Conservation (phyloP, 2,797 vertebrate species). For the Amblyopsis hoosieri region DNA sequence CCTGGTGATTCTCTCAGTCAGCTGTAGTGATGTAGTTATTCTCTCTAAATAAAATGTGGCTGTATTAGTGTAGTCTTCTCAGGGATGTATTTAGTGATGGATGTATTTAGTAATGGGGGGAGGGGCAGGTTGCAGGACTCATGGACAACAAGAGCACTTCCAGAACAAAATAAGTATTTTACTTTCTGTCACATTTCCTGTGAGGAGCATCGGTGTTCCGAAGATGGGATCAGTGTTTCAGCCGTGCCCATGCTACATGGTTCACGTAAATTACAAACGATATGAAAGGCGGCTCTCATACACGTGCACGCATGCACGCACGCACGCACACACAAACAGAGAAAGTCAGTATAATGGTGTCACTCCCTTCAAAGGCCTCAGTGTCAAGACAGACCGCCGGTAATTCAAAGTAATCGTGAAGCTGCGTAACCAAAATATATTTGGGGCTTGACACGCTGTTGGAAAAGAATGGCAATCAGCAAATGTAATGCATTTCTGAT, state of each 20-base stretch:
- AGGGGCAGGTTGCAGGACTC: no score
- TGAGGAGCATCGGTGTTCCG: conserved; percentile 38
- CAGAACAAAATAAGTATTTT: conserved; percentile 49
- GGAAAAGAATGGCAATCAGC: conserved; percentile 95
- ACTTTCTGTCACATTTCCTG: conserved; percentile 58
- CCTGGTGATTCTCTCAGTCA: no score
- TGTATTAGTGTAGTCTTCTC: no score
- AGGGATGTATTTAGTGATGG: no score
- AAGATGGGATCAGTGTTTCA: conserved; percentile 61
- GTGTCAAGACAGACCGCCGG: conserved; percentile 80
- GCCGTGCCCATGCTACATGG: conserved; percentile 31
- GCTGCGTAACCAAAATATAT: conserved; percentile 85
- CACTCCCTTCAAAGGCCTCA: conserved; percentile 79
- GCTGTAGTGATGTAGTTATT: no score
- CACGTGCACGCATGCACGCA: conserved; percentile 36
- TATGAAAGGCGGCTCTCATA: conserved; percentile 61
- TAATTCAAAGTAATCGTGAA: conserved; percentile 91
- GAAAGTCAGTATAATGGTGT: conserved; percentile 70
- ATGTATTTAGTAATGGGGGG: no score
- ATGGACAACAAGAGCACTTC: conserved; percentile 43
- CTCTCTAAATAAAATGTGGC: no score
- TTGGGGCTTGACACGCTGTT: conserved; percentile 87
- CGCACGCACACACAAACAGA: conserved; percentile 48
- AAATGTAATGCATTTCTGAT: conserved; percentile 99
- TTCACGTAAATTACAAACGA: conserved; percentile 65